Evolutionary conservation across 2,797 vertebrate species (phyloP).

Genomic region (Eleutherodactylus coqui): DNA sequence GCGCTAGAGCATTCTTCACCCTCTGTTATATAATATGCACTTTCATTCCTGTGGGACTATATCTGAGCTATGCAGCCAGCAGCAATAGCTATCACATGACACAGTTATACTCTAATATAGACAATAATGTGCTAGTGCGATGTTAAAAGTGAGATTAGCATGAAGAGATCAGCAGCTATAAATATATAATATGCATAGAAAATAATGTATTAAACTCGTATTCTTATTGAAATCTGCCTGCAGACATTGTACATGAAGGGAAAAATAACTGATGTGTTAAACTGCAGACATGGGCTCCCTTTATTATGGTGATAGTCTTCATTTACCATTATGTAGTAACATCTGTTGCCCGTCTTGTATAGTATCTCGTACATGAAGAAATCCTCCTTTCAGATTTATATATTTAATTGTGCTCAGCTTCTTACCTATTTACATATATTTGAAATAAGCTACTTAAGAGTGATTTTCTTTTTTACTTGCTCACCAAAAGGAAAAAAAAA

Average conservation of each 20-base stretch:
- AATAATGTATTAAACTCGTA: neutral
- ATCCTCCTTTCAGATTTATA: conserved; percentile 11
- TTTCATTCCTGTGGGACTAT: neutral
- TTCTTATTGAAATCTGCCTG: conserved; percentile 13
- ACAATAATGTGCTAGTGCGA: neutral
- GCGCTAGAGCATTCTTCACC: neutral
- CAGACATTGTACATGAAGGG: neutral
- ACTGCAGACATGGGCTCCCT: neutral
- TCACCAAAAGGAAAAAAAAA: neutral
- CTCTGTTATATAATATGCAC: neutral
- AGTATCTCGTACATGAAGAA: neutral
- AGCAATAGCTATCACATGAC: neutral
- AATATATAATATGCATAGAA: conserved; percentile 5
- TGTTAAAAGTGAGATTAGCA: neutral
- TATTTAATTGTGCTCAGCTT: neutral
- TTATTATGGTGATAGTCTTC: conserved; percentile 11
- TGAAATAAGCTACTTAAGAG: neutral
- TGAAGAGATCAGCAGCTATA: neutral
- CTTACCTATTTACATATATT: neutral
- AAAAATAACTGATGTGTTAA: neutral
- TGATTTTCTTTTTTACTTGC: neutral
- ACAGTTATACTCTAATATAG: neutral
- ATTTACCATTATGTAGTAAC: neutral
- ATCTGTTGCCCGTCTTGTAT: conserved; percentile 15
- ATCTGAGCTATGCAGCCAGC: neutral